Percentiles rank a stretch among this genome's conserved stretches.
Evolutionary conservation across 2,113 vertebrate species (phyloP).

Genomic region (Oryzias javanicus): DNA sequence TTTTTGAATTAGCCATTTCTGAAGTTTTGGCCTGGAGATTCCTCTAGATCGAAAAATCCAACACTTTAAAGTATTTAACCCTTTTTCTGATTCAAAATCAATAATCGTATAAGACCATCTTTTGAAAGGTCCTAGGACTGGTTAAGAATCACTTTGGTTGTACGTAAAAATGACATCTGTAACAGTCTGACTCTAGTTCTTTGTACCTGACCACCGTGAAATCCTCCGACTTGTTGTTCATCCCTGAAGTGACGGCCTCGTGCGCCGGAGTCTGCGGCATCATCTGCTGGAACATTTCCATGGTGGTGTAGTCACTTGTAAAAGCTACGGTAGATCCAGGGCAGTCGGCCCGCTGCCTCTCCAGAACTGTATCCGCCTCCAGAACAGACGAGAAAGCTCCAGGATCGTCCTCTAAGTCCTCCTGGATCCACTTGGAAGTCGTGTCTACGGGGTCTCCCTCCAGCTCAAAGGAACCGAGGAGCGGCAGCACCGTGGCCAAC

Average conservation of each 20-base stretch:
- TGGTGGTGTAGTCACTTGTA: conserved; percentile 77
- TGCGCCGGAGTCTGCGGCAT: background rate
- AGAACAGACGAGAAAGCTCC: background rate
- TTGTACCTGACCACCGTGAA: background rate
- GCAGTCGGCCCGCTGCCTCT: background rate
- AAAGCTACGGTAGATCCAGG: conserved; percentile 29
- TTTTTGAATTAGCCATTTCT: too few species aligned
- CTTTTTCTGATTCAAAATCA: too few species aligned
- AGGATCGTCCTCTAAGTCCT: background rate
- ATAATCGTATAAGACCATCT: too few species aligned
- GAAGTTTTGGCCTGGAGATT: too few species aligned
- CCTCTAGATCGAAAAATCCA: too few species aligned
- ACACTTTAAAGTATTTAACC: too few species aligned
- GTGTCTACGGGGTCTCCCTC: background rate
- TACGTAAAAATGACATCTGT: conserved; percentile 2
- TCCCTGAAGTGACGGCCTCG: background rate
- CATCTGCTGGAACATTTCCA: conserved; percentile 76
- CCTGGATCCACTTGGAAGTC: conserved; percentile 1
- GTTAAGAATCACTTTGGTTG: too few species aligned
- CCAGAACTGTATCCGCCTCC: background rate
- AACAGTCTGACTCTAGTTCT: conserved; percentile 14
- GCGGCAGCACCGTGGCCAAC: background rate
- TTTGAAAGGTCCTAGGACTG: too few species aligned
- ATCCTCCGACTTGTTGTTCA: background rate
- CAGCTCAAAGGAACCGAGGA: background rate